phyloP scores from a whole-genome alignment of 2,797 vertebrate species.

The Pogoniulus pusillus region DNA sequence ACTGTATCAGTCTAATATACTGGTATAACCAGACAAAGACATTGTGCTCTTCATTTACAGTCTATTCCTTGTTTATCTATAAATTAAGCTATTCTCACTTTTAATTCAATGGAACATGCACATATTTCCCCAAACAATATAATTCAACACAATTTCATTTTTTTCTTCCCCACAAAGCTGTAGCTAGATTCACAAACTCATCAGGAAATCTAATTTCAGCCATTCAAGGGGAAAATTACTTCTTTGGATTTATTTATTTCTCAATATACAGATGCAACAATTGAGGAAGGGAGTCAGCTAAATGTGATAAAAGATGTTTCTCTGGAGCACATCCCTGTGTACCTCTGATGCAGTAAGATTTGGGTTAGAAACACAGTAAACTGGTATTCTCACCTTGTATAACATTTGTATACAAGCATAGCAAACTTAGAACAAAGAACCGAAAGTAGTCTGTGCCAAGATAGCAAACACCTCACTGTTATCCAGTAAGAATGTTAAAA shows the following conservation, averaged over 20 bases:
- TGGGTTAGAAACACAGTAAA: no score
- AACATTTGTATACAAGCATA: no score
- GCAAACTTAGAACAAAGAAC: no score
- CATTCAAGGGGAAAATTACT: background rate
- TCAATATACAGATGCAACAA: no score
- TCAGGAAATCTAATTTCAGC: background rate
- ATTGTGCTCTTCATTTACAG: background rate
- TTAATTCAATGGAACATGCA: background rate
- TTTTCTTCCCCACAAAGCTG: background rate
- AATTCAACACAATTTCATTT: background rate
- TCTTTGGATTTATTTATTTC: background rate
- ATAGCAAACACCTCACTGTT: no score
- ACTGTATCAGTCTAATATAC: background rate
- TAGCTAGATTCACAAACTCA: background rate
- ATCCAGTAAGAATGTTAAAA: no score
- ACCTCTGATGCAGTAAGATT: no score
- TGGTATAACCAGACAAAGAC: background rate
- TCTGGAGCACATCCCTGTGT: no score
- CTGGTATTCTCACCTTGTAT: no score
- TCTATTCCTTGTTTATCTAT: background rate
- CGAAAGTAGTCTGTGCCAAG: no score
- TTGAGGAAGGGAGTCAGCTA: no score
- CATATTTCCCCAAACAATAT: background rate
- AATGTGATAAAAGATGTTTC: no score
- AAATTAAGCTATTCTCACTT: constrained; percentile 4